These are phyloP conservation scores for human (Homo sapiens) DNA, from an alignment of 2,113 vertebrate species.

Conservation along the genomic window GRCh38 chr13:103347001-103347500, in stretches of 20 bases:
- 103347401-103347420: neutral
- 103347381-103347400: neutral
- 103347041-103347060: neutral
- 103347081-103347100: conserved; percentile 6
- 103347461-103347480: neutral
- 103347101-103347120: neutral
- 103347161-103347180: conserved; percentile 36
- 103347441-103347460: neutral
- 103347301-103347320: neutral
- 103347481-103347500: conserved; percentile 1
- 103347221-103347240: neutral
- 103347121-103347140: neutral
- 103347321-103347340: neutral
- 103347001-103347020: neutral
- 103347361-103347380: neutral
- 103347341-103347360: neutral
- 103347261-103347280: rapidly evolving
- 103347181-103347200: neutral
- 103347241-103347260: too few relatives aligned
- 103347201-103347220: neutral
- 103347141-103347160: conserved; percentile 3
- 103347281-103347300: neutral
- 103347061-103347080: neutral
- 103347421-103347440: neutral
- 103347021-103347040: neutral